A percentile compares a stretch with the other conserved stretches of the same genome.
Evolutionary conservation across 1,140 invertebrate species (phyloP).

Genomic region (Pseudomyrmex dendroicus): DNA sequence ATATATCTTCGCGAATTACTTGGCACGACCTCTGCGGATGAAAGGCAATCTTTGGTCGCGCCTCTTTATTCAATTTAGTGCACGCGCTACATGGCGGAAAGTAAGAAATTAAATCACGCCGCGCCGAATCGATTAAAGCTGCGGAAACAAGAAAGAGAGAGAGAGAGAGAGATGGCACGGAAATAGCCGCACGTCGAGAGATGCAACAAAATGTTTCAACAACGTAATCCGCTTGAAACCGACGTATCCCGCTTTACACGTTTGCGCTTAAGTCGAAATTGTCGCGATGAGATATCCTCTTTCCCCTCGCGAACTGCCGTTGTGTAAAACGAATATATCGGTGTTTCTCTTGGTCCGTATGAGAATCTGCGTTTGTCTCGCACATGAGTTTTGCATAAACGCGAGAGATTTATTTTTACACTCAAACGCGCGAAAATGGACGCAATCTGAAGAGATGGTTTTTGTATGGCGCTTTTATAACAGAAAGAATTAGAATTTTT

Average conservation of each 20-base stretch:
- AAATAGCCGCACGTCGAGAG: slow-evolving; percentile 3
- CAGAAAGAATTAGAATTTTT: background rate
- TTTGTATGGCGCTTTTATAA: background rate
- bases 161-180: background rate
- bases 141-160: background rate
- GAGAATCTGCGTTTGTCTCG: background rate
- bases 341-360: background rate
- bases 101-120: slow-evolving; percentile 39
- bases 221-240: slow-evolving; percentile 21
- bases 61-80: slow-evolving; percentile 48
- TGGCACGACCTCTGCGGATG: background rate
- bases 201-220: slow-evolving; percentile 44
- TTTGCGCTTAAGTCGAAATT: slow-evolving; percentile 7
- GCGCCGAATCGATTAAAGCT: slow-evolving; percentile 28
- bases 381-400: background rate
- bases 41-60: slow-evolving; percentile 22
- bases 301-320: background rate
- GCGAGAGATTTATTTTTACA: background rate
- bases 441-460: slow-evolving; percentile 24
- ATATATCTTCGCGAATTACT: slow-evolving; percentile 26
- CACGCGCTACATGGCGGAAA: background rate
- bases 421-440: background rate
- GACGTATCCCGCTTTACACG: background rate
- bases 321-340: background rate
- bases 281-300: too few relatives aligned